Base-by-base conservation (phyloP, 2,113 vertebrate genomes). In the Dipodomys ordii region DNA sequence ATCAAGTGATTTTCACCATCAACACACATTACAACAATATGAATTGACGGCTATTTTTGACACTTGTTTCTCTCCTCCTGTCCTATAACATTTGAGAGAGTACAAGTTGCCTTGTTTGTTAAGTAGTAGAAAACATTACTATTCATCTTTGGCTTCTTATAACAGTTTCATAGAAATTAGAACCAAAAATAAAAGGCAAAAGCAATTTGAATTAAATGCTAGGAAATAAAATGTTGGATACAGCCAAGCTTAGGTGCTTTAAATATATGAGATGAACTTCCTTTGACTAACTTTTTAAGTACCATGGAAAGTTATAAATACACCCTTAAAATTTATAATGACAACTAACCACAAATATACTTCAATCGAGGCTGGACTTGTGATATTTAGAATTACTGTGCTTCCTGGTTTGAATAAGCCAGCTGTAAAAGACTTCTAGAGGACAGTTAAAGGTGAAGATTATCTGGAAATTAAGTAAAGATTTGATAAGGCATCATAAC, bases 131-230 rank as follows among this genome's bases (percentile, higher is more conserved):
- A 91, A 27, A n/a, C 60, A 73, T 53, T 87, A 78, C 25, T 11
- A 18, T 25, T 46, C 28, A 76, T 44, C 73, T 73, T 84, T 49
- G n/a, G 39, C 23, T 69, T 25, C 79, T 88, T 81, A 13, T 0
- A 74, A 32, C 7, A 76, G 64, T 81, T 88, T 39, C 80, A n/a
- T 32, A 65, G 79, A 76, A 79, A 85, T 39, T 76, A 80, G 91
- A 69, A 90, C 30, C 39, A 39, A 39, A 39, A 39, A 77, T 62
- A 83, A 28, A 69, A 30, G 11, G 35, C 30, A 83, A 68, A 81
- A 82, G 18, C 15, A 77, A 11, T 92, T 86, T 90, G 16, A 90
- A 49, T 39, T 71, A 68, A 79, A 79, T 74, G 35, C 65, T 44
- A 39, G 25, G 87, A 62, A 77, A 53, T 25, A 27, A n/a, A 53